Evolutionary conservation across 2,113 vertebrate species (phyloP), one percentile per base, ranked within the genome.

Genomic region (Sapayoa aenigma): DNA sequence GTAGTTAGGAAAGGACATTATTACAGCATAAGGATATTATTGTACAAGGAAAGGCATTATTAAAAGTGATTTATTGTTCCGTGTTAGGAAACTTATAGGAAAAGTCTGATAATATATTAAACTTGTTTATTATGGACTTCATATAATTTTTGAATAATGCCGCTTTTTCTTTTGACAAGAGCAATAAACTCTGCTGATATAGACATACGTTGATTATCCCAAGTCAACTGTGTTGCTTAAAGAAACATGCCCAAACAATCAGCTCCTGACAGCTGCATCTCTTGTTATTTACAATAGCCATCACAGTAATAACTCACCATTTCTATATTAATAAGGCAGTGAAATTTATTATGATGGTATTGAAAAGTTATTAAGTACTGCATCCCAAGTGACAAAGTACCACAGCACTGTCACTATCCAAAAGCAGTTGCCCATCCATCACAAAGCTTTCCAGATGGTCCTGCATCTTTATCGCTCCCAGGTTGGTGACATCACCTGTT

Each of bases 401-500:
- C 98, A 97, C 97, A 97, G 97, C 98, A 98, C 98, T 98, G 98
- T 98, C 98, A 98, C 98, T 97, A 98, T 97, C 98, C 98, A 98
- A 97, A 98, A 98, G 98, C 98, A 98, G 98, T 96, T 97, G 98
- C 98, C 98, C 98, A 99, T 99, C 96, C 98, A 99, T 99, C 99
- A 99, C 98, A 96, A 90, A 97, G 97, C 97, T 96, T 98, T 99
- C 99, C 98, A 99, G 98, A 99, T 99, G 99, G 99, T 97, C 98
- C 97, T 96, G 97, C 98, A 97, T 98, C 98, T 99, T 99, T 99
- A 99, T 99, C 98, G 98, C 98, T 99, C 98, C 99, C 98, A 97
- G 98, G 99, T 98, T 98, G 98, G 99, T 99, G 99, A 99, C 99
- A 99, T 99, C 99, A 99, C 98, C 99, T 98, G 97, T 97, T 98